Evolutionary conservation across 1,140 invertebrate species (phyloP), one percentile per base, ranked within the genome.

Genomic region (Lepidurus arcticus): DNA sequence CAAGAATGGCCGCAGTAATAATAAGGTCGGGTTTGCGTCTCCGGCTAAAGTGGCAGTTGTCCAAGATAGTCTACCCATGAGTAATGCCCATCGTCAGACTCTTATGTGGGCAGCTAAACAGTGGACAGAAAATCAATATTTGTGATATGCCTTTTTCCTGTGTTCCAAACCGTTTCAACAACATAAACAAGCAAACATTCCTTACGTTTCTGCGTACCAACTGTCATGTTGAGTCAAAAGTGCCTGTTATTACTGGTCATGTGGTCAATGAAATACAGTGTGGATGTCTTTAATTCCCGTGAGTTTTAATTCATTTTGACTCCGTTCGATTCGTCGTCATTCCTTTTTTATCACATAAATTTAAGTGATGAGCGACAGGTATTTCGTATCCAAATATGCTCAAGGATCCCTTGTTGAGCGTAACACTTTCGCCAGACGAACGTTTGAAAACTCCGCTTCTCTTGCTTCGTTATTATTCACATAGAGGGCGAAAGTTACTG

Each of bases 101-200:
- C 53, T 65, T 13, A 65, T 65, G 53, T 65, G 53, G 53, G 53
- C 53, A 65, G 53, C 53, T 9, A 65, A 65, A 65, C 53, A 65
- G 21, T 65, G 53, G 53, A 65, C 53, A 65, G 53, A 65, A 65
- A 65, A 65, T 65, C 53, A 65, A 65, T 65, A 65, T 65, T 65
- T 65, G 53, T 65, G 53, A 65, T 65, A 65, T 65, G 53, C 8
- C 13, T 65, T 65, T 65, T 65, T 65, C 21, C 21, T 7, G 53
- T 65, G 53, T 65, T 65, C 53, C 53, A 65, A 47, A 47, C n/a
- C 21, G 53, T 65, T n/a, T 11, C 21, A 65, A n/a, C 53, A 65
- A 13, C 53, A n/a, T 21, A 65, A 11, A 65, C 53, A 13, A 65
- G 13, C 53, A 65, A 65, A 65, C 53, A 65, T 65, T 65, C 53